Base-by-base conservation (phyloP, 2,113 vertebrate species). In the Rutilus rutilus region DNA sequence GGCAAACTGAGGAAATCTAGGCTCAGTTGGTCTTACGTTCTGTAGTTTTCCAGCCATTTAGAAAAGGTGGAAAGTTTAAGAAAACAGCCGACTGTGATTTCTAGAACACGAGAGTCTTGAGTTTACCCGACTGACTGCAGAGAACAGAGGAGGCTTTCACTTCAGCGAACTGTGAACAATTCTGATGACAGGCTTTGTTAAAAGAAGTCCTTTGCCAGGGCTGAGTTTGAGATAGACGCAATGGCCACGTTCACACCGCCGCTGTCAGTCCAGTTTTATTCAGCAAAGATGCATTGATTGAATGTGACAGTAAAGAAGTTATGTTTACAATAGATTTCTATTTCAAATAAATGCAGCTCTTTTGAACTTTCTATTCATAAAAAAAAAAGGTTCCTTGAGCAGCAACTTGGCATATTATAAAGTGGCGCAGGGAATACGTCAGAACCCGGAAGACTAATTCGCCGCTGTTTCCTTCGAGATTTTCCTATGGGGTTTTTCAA, bases 21-120 rank as follows among this genome's bases (percentile, higher is more conserved):
- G 57, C 75, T 77, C 74, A 52, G 74, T 50, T 52, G 47, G 74
- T 54, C 36, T 45, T 62, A 80, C 59, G 57, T 60, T 69, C 60
- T 67, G 21, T 30, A 39, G 60, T 82, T 82, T 82, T 82, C 60
- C 60, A 47, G 42, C 9, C 60, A 52, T 50, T 65, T 52, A 52
- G 79, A 82, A 79, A 62, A 79, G 77, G 77, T 79, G 77, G 77
- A 79, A 62, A 79, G 77, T 79, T 79, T 79, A 79, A 79, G 77
- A 79, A 69, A 82, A 33, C 79, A 67, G 79, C 60, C 60, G 45
- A 14, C n/a, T 67, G 79, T 77, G 50, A 77, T 77, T 77, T 54
- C 75, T 77, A 80, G 57, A 80, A 80, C 57, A 10, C 59, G 57
- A 80, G 78, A 80, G 57, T 80, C 78, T 80, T 80, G 78, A 80